Conservation (phyloP, 1,140 invertebrate species). For the Papilio aristodemus region DNA sequence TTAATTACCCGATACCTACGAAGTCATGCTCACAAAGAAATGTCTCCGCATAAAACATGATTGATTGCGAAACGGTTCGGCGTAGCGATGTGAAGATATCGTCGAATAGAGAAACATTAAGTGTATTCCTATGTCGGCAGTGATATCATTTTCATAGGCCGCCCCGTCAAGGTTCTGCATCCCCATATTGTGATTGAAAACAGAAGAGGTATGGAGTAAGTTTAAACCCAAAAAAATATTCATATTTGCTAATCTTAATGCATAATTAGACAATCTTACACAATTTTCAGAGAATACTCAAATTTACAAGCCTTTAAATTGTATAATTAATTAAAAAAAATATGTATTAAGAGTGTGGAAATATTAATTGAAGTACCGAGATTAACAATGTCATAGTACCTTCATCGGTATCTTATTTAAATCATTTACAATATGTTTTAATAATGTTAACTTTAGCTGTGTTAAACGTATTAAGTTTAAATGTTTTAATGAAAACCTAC, state of each 20-base stretch:
- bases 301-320: no score
- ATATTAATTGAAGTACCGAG: no score
- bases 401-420: no score
- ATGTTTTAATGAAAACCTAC: no score
- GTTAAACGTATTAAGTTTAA: no score
- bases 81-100: constrained; percentile 67
- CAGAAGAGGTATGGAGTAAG: constrained; percentile 46
- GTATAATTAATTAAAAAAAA: no score
- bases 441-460: no score
- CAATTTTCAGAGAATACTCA: no score
- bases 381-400: no score
- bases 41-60: constrained; percentile 72
- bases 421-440: no score
- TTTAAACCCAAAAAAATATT: not conserved
- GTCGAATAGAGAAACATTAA: constrained; percentile 70
- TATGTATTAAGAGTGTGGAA: no score
- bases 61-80: constrained; percentile 56
- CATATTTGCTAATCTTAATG: not conserved
- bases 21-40: constrained; percentile 46
- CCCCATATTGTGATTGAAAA: constrained; percentile 54
- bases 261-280: not conserved
- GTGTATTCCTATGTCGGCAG: constrained; percentile 74
- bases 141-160: constrained; percentile 76
- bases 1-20: constrained; percentile 52
- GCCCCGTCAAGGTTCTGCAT: constrained; percentile 59